These are phyloP conservation scores for Embiotoca jacksoni DNA, from an alignment of 2,113 vertebrate species.

Conservation along the genomic window DNA sequence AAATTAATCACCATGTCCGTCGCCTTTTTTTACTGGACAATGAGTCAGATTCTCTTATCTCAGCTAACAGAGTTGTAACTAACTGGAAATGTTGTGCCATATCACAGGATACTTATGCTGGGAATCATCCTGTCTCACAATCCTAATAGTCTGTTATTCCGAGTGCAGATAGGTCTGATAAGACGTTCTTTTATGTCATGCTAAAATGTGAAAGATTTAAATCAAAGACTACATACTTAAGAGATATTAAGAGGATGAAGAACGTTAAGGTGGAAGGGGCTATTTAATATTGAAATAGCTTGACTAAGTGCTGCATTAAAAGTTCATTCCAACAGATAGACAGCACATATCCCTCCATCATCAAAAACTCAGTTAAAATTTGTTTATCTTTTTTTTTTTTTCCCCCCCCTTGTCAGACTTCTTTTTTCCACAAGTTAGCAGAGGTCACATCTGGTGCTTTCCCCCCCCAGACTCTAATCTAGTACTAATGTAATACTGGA, in stretches of 20 bases:
- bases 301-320: slow-evolving; percentile 72
- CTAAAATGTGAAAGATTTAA: slow-evolving; percentile 42
- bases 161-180: slow-evolving; percentile 18
- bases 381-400: slow-evolving; percentile 31
- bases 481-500: slow-evolving; percentile 79
- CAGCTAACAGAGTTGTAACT: slow-evolving; percentile 1
- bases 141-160: slow-evolving; percentile 34
- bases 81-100: slow-evolving; percentile 1
- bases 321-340: slow-evolving; percentile 68
- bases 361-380: slow-evolving; percentile 63
- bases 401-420: slow-evolving; percentile 34
- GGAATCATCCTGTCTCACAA: slow-evolving; percentile 15
- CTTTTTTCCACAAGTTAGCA: slow-evolving; percentile 67
- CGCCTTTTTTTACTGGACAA: slow-evolving; percentile 2
- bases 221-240: slow-evolving; percentile 34
- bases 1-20: slow-evolving; percentile 1
- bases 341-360: slow-evolving; percentile 63
- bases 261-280: slow-evolving; percentile 50
- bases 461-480: slow-evolving; percentile 71
- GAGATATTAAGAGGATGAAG: slow-evolving; percentile 36
- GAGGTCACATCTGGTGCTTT: slow-evolving; percentile 78
- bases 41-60: slow-evolving; percentile 9
- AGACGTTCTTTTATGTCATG: slow-evolving; percentile 34
- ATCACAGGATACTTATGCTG: slow-evolving; percentile 17
- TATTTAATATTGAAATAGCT: slow-evolving; percentile 72